Percentiles rank a stretch among this genome's conserved stretches.
phyloP scores from a whole-genome alignment of 2,888 invertebrate genomes.

The Drosophila subquinaria region DNA sequence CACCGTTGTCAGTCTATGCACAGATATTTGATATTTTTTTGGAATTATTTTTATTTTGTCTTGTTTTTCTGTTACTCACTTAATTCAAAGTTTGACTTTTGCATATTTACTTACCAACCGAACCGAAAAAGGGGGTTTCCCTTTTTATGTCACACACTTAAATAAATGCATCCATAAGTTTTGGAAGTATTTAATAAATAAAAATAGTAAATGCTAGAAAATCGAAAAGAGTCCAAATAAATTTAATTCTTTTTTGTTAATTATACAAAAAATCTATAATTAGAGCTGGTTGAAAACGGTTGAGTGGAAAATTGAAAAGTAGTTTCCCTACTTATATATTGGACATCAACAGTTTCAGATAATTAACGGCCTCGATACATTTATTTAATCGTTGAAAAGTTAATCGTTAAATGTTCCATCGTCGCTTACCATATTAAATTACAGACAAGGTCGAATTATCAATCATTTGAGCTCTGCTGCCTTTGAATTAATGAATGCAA shows the following conservation, averaged over 20 bases:
- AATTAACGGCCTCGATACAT: neutral
- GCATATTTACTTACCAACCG: conserved; percentile 9
- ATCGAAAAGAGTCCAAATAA: no score
- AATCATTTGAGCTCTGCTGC: neutral
- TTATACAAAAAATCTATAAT: no score
- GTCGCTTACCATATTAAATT: neutral
- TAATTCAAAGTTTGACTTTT: conserved; percentile 34
- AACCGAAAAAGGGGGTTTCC: neutral
- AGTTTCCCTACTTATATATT: no score
- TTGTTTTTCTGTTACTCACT: neutral
- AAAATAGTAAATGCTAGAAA: no score
- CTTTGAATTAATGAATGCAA: conserved; percentile 17
- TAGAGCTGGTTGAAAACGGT: no score
- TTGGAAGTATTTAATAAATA: no score
- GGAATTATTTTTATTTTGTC: neutral
- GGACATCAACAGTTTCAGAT: neutral
- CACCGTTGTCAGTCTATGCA: conserved; percentile 28
- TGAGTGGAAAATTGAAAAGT: no score
- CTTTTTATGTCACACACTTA: neutral
- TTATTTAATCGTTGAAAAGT: neutral
- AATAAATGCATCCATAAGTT: neutral
- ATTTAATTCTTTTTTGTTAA: no score
- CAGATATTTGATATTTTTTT: conserved; percentile 17
- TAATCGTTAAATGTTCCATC: neutral
- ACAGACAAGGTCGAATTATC: neutral